phyloP scores from a whole-genome alignment of 2,888 invertebrate genomes.

The Polylopha cassiicola region DNA sequence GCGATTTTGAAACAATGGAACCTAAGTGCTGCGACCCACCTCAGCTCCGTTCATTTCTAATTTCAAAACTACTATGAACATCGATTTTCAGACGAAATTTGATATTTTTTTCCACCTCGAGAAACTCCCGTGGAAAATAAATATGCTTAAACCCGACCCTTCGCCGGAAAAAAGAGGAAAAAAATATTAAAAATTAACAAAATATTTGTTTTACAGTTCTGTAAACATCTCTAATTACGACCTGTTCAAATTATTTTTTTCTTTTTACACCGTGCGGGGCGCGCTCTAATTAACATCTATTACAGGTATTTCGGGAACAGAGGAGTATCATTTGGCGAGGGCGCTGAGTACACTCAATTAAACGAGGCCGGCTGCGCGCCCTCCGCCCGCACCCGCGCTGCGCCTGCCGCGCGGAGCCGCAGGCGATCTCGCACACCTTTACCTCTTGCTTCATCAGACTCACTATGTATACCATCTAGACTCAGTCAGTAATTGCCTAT shows the following conservation, averaged over 20 bases:
- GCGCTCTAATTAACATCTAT: slow-evolving; percentile 74
- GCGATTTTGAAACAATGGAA: slow-evolving; percentile 5
- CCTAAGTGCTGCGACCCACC: not conserved
- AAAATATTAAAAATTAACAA: slow-evolving; percentile 72
- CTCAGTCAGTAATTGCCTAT: not conserved
- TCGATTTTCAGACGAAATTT: slow-evolving; percentile 63
- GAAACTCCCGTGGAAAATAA: slow-evolving; percentile 64
- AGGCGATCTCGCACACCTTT: slow-evolving; percentile 17
- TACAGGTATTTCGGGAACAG: slow-evolving; percentile 72
- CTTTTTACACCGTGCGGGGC: slow-evolving; percentile 59
- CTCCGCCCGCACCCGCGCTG: slow-evolving; percentile 33
- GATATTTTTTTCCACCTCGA: slow-evolving; percentile 55
- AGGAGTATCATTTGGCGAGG: slow-evolving; percentile 72
- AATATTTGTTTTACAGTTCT: slow-evolving; percentile 75
- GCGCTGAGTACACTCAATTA: slow-evolving; percentile 75
- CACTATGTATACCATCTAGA: not conserved
- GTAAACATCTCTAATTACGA: slow-evolving; percentile 77
- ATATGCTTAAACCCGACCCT: slow-evolving; percentile 73
- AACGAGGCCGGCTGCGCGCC: slow-evolving; percentile 40
- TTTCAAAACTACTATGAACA: slow-evolving; percentile 28
- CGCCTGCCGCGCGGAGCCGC: slow-evolving; percentile 26
- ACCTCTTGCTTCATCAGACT: slow-evolving; percentile 18
- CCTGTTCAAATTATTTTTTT: slow-evolving; percentile 75
- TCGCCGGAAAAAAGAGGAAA: slow-evolving; percentile 54
- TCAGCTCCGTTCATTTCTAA: slow-evolving; percentile 23